Evolutionary conservation across 2,113 vertebrate species (phyloP).

Genomic region (Corythoichthys haematopterus): DNA sequence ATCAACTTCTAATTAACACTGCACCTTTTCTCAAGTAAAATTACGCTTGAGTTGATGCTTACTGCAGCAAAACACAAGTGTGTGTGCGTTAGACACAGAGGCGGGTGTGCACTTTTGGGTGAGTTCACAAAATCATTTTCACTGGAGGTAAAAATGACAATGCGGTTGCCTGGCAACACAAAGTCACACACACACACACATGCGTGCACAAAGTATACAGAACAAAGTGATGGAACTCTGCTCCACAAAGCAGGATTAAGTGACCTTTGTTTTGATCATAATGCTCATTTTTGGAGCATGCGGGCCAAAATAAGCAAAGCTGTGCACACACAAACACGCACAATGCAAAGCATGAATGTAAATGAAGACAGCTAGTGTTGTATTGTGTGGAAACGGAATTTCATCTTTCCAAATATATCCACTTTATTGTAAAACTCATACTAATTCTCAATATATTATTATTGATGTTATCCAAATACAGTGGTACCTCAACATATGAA

Average conservation of each 20-base stretch:
- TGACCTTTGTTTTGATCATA: constrained; percentile 54
- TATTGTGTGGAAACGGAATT: no score
- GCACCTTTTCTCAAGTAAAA: background rate
- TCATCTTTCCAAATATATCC: no score
- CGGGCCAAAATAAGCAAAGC: constrained; percentile 54
- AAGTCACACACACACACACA: constrained; percentile 11
- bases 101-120: background rate
- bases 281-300: constrained; percentile 26
- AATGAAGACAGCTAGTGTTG: background rate
- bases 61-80: constrained; percentile 25
- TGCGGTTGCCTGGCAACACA: constrained; percentile 62
- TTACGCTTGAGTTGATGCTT: constrained; percentile 36
- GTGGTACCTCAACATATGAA: no score
- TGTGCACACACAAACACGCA: constrained; percentile 37
- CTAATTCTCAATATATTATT: no score
- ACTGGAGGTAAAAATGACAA: constrained; percentile 31
- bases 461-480: no score
- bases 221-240: constrained; percentile 6
- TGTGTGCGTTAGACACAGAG: background rate
- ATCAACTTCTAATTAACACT: background rate
- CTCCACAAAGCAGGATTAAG: constrained; percentile 40
- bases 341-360: constrained; percentile 10
- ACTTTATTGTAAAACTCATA: no score
- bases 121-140: constrained; percentile 4
- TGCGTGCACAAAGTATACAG: no score